phyloP scores from a whole-genome alignment of 53 echinoderm and acorn worm species.

The Henricia sp. region DNA sequence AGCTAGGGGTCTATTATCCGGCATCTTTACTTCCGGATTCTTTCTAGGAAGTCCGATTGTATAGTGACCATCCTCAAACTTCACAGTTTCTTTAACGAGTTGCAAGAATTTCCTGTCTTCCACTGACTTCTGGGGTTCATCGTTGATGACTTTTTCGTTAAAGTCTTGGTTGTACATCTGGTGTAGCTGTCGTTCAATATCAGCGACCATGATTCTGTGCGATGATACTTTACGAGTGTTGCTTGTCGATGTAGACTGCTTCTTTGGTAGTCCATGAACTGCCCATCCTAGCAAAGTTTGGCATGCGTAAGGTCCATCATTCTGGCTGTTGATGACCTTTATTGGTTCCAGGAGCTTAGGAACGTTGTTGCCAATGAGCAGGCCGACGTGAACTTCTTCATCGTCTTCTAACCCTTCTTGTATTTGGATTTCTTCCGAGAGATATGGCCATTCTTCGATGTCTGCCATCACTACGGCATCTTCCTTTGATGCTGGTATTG shows the following conservation, averaged over 20 bases:
- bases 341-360: constrained; percentile 64
- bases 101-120: constrained; percentile 28
- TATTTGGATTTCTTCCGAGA: neutral
- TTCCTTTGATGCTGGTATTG: constrained; percentile 20
- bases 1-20: constrained; percentile 46
- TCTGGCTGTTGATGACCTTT: constrained; percentile 62
- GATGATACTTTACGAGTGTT: neutral
- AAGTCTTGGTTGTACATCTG: constrained; percentile 55
- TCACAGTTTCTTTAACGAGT: constrained; percentile 17
- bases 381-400: constrained; percentile 11
- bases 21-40: constrained; percentile 40
- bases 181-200: constrained; percentile 9
- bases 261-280: constrained; percentile 27
- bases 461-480: neutral
- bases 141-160: constrained; percentile 59
- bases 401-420: constrained; percentile 21
- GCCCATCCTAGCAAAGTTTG: constrained; percentile 10
- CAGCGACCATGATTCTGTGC: constrained; percentile 29
- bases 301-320: constrained; percentile 55
- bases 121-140: constrained; percentile 49
- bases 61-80: constrained; percentile 63
- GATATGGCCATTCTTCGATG: constrained; percentile 3
- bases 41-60: constrained; percentile 64
- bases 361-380: constrained; percentile 54
- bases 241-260: neutral